Evolutionary conservation across 64 coral and sea anemone genomes (phyloP).

Genomic region (Stichodactyla mertensii): DNA sequence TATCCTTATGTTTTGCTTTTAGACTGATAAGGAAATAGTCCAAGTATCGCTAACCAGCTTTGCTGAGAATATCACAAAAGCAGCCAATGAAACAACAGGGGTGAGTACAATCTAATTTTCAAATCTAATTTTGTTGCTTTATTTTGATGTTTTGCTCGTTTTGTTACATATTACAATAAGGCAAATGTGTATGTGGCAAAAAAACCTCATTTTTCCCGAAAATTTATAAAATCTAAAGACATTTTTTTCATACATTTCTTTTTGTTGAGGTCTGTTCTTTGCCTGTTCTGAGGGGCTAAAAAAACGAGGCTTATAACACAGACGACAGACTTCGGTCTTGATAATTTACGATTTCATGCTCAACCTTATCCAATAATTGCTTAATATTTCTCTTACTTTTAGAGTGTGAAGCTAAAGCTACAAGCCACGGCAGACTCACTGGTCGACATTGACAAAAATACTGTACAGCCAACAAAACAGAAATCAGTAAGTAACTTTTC

Average conservation of each 20-base stretch:
- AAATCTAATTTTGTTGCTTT: neutral
- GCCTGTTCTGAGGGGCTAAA: too few relatives aligned
- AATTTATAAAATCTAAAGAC: too few relatives aligned
- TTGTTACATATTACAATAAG: neutral
- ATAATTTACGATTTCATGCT: neutral
- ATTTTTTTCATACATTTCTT: too few relatives aligned
- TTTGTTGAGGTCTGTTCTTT: too few relatives aligned
- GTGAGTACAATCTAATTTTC: neutral
- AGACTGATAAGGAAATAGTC: constrained; percentile 14
- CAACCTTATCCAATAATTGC: neutral
- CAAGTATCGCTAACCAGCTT: neutral
- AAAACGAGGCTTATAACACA: too few relatives aligned
- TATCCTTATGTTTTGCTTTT: neutral
- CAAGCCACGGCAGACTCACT: neutral
- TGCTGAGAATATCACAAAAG: constrained; percentile 21
- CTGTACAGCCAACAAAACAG: neutral
- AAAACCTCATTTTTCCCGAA: too few relatives aligned
- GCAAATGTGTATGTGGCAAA: too few relatives aligned
- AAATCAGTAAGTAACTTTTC: neutral
- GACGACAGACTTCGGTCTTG: too few relatives aligned
- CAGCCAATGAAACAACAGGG: constrained; percentile 19
- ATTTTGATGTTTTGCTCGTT: neutral
- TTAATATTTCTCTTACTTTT: neutral
- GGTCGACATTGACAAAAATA: neutral
- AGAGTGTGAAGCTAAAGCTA: constrained; percentile 14